A percentile compares a stretch with the other conserved stretches of the same genome.
Evolutionary conservation across 92 coral and sea anemone species (phyloP).

Genomic region (Phymanthus crucifer): DNA sequence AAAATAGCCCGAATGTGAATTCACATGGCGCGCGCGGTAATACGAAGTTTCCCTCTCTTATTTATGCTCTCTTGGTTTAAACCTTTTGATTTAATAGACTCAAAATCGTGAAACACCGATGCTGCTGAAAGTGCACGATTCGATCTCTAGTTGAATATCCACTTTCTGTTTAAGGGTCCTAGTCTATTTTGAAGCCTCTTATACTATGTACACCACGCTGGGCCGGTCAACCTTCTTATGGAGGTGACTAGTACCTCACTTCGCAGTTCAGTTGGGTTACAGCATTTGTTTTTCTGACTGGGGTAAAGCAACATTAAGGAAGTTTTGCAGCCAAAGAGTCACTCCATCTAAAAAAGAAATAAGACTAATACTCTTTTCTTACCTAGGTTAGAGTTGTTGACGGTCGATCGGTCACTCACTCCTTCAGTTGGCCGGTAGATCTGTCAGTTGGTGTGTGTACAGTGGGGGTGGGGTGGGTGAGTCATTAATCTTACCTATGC

Average conservation of each 20-base stretch:
- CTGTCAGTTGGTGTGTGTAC: neutral
- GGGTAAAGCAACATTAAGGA: constrained; percentile 40
- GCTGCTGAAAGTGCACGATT: no score
- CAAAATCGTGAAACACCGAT: no score
- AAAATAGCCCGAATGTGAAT: constrained; percentile 21
- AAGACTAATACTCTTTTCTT: neutral
- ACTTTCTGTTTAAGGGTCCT: no score
- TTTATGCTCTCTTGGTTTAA: no score
- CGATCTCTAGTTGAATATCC: no score
- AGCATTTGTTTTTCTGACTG: constrained; percentile 17
- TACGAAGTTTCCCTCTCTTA: no score
- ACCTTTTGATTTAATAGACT: no score
- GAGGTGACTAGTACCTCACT: no score
- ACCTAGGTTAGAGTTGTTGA: no score
- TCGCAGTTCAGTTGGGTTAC: neutral
- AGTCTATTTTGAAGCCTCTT: constrained; percentile 4
- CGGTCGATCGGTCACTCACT: neutral
- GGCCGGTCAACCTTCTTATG: no score
- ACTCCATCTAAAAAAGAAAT: constrained; percentile 18
- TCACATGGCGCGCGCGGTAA: no score
- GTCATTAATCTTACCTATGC: constrained; percentile 5
- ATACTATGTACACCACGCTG: no score
- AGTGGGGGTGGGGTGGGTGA: neutral
- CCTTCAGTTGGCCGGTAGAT: neutral
- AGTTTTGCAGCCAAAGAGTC: constrained; percentile 28